These are phyloP conservation scores for Neoascia interrupta DNA, from an alignment of 2,888 invertebrate genomes.

Conservation along the genomic window DNA sequence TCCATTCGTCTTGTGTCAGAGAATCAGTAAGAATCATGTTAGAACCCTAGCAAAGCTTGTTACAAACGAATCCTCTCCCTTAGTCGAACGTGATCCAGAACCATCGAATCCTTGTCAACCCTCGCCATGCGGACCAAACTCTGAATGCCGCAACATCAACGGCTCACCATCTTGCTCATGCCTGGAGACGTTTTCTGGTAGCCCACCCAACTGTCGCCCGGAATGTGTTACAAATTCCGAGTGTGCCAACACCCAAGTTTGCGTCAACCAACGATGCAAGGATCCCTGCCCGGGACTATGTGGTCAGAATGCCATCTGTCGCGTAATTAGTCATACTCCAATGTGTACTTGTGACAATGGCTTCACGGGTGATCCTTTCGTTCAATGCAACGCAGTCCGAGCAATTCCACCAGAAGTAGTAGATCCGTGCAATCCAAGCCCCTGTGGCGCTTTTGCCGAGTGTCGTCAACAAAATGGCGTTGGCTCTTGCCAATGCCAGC, in stretches of 20 bases:
- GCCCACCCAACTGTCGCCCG: conserved; percentile 86
- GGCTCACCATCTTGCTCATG: conserved; percentile 88
- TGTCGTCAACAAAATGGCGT: conserved; percentile 84
- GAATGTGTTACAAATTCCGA: conserved; percentile 90
- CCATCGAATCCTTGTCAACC: conserved; percentile 80
- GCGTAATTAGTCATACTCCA: conserved; percentile 88
- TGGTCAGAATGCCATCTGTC: conserved; percentile 86
- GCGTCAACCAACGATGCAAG: conserved; percentile 87
- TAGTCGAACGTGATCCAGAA: conserved; percentile 74
- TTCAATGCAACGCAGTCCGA: conserved; percentile 81
- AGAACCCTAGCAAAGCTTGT: neutral
- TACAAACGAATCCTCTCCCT: too few relatives aligned
- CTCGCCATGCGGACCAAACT: conserved; percentile 81
- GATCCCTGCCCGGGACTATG: conserved; percentile 88
- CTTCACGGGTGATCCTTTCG: conserved; percentile 78
- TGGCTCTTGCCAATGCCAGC: conserved; percentile 86
- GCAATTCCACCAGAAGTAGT: conserved; percentile 75
- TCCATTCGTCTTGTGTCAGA: conserved; percentile 86
- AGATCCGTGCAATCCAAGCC: conserved; percentile 87
- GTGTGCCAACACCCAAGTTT: conserved; percentile 85
- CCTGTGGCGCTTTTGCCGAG: conserved; percentile 89
- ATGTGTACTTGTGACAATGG: conserved; percentile 85
- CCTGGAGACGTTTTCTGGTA: conserved; percentile 83
- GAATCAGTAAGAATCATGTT: conserved; percentile 78
- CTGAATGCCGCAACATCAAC: conserved; percentile 81